Evolutionary conservation across 1,140 invertebrate species (phyloP).

Genomic region (Drosophila pseudoobscura): DNA sequence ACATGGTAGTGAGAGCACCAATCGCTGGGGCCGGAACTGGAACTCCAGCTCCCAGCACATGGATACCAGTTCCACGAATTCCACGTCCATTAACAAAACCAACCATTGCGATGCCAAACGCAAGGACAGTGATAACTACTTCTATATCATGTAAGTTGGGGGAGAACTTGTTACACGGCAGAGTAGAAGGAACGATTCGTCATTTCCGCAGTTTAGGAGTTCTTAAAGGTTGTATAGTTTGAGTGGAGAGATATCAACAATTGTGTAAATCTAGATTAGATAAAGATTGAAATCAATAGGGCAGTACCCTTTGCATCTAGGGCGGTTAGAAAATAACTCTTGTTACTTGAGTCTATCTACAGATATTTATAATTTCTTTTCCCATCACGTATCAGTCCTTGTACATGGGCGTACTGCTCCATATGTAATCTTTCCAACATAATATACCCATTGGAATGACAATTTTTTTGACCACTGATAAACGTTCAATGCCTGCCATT

Average conservation of each 20-base stretch:
- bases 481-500: conserved; percentile 44
- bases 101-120: conserved; percentile 56
- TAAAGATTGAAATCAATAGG: too few relatives aligned
- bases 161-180: not conserved
- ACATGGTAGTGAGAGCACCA: conserved; percentile 16
- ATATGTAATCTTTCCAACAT: conserved; percentile 24
- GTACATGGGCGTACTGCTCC: not conserved
- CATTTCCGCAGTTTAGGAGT: too few relatives aligned
- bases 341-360: too few relatives aligned
- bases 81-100: conserved; percentile 35
- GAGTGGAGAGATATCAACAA: too few relatives aligned
- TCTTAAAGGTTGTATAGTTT: not conserved
- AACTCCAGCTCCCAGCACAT: conserved; percentile 45
- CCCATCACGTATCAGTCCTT: conserved; percentile 8
- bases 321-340: too few relatives aligned
- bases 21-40: conserved; percentile 61
- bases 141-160: conserved; percentile 77
- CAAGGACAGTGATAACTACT: conserved; percentile 79
- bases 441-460: conserved; percentile 2
- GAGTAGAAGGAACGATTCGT: too few relatives aligned
- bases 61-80: conserved; percentile 41
- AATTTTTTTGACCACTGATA: conserved; percentile 27
- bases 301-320: too few relatives aligned
- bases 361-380: not conserved
- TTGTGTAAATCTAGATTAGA: too few relatives aligned